A percentile compares a stretch with the other conserved stretches of the same genome.
Conservation (phyloP, 2,113 vertebrate genomes). For the Nothoprocta perdicaria region DNA sequence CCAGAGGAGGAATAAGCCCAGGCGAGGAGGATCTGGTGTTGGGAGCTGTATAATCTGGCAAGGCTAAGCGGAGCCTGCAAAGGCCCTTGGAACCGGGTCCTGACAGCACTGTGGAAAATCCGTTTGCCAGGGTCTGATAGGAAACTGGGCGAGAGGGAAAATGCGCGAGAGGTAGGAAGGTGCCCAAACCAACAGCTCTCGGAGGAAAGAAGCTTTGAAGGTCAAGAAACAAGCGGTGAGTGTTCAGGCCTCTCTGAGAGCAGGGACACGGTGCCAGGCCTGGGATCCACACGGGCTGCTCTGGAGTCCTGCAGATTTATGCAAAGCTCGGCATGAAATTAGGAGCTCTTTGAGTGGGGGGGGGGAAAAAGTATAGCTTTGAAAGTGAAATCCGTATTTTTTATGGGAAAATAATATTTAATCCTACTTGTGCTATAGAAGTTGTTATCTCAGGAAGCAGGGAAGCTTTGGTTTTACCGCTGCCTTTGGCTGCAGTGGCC, state of each 20-base stretch:
- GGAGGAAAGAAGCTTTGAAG: background rate
- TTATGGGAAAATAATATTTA: rapidly evolving
- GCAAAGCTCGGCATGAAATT: rapidly evolving
- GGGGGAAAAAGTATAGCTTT: rapidly evolving
- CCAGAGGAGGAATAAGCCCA: background rate
- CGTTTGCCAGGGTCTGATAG: background rate
- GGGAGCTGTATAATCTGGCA: background rate
- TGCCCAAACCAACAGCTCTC: background rate
- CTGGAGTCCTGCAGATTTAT: rapidly evolving
- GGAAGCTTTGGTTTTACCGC: rapidly evolving
- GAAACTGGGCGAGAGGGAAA: background rate
- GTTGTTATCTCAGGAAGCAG: background rate
- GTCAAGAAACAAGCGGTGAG: background rate
- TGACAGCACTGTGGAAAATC: constrained; percentile 1
- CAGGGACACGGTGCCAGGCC: rapidly evolving
- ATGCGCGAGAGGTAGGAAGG: background rate
- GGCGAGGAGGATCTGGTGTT: background rate
- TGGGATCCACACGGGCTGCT: rapidly evolving
- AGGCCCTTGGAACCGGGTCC: background rate
- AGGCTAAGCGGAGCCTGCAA: rapidly evolving
- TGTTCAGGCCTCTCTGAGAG: background rate
- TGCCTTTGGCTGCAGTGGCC: rapidly evolving
- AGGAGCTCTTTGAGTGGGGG: background rate
- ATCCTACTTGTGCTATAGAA: background rate
- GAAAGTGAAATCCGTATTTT: background rate